Base-by-base conservation (phyloP, 2,113 vertebrate species). In the Pluvialis apricaria region DNA sequence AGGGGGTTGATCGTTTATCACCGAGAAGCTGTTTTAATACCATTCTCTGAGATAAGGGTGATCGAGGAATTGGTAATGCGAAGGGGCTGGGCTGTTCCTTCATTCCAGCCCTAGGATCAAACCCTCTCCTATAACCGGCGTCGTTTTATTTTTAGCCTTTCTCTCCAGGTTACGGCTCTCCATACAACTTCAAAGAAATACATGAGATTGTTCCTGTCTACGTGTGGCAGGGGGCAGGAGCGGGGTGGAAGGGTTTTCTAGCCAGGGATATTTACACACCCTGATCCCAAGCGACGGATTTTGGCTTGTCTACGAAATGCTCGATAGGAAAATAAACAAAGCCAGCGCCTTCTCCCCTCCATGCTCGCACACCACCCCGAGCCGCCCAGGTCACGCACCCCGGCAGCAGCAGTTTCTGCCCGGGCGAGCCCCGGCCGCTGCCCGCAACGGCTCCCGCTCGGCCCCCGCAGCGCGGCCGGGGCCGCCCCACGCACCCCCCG, bases 321-420 rank as follows among this genome's bases (percentile, higher is more conserved):
- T 92, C 44, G 16, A 52, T 88, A 86, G 49, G 73, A 93, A 86
- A 96, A 96, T 58, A 96, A 96, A 91, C 87, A 83, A 96, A 92
- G 91, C 36, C 76, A 58, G 80, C 4, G 13, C 81, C 61, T 94
- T 92, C 61, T 79, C 47, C 86, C 29, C 73, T 87, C 86, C 10
- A 4, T 40, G 68, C 45, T 58, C 45, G 5, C 80, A 54, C 72
- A 22, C 13, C 34, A 24, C 28, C 55, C 91, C 13, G 3, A 90
- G 62, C 40, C 11, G 7, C 44, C 49, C 72, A 4, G 51, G 90
- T 80, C 91, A 51, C 0, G 55, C 86, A 84, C 32, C 32, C 82
- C 18, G 13, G 38, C 36, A 61, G 49, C 60, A 20, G 58, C 1
- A 2, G 40, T 44, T 83, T 86, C 72, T 83, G 52, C 70, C 40